A percentile compares a stretch with the other conserved stretches of the same genome.
These are phyloP conservation scores for Drosophila pseudoananassae DNA, from an alignment of 1,140 invertebrate genomes.

Conservation along the genomic window DNA sequence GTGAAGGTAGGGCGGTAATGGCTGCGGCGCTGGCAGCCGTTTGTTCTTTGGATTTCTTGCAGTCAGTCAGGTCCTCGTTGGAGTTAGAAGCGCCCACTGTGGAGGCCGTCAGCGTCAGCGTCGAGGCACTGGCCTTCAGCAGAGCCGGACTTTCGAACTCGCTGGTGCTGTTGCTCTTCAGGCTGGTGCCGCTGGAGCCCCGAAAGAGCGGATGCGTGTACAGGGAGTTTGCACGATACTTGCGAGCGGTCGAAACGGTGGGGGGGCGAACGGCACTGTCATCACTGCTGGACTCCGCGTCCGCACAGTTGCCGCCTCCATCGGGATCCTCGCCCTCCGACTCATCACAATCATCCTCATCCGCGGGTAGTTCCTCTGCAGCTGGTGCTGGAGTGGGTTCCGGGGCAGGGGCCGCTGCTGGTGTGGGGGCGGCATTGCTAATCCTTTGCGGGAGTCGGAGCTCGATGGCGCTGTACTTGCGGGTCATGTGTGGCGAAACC, in stretches of 20 bases:
- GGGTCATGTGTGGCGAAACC: constrained; percentile 84
- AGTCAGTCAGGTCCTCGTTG: constrained; percentile 55
- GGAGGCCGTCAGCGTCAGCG: constrained; percentile 46
- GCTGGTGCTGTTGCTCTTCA: constrained; percentile 51
- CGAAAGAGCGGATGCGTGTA: constrained; percentile 71
- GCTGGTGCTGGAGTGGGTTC: constrained; percentile 11
- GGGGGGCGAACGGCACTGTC: constrained; percentile 70
- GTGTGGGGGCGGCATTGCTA: constrained; percentile 22
- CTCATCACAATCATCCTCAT: constrained; percentile 73
- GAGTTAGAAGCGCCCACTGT: constrained; percentile 28
- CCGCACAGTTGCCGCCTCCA: constrained; percentile 76
- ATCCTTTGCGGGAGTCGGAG: constrained; percentile 61
- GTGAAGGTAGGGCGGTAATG: constrained; percentile 20
- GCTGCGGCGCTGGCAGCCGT: constrained; percentile 25
- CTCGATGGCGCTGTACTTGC: constrained; percentile 74
- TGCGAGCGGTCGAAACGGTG: constrained; percentile 60
- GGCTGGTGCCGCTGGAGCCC: constrained; percentile 48
- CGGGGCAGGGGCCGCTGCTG: neutral
- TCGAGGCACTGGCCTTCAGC: constrained; percentile 47
- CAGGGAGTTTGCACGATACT: constrained; percentile 79
- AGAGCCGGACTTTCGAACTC: constrained; percentile 39
- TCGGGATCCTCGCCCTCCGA: constrained; percentile 74
- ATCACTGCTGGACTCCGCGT: constrained; percentile 81
- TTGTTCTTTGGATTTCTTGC: constrained; percentile 50
- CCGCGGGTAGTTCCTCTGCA: constrained; percentile 6